Percentiles rank a stretch among this genome's conserved stretches.
Evolutionary conservation across 2,797 vertebrate species (phyloP).

Genomic region (Mionectes olivaceus): DNA sequence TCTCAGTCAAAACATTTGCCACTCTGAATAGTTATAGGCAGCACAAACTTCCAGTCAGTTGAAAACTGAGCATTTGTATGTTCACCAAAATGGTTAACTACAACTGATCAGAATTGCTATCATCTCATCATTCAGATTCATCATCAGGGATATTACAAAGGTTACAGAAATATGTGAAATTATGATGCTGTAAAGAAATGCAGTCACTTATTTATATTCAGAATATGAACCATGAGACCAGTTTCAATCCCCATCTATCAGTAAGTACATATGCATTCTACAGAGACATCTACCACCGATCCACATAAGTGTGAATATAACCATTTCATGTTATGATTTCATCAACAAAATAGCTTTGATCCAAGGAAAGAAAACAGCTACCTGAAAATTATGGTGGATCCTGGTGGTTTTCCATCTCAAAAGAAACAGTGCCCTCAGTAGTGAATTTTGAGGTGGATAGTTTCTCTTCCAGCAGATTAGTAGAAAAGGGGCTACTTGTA

Average conservation of each 20-base stretch:
- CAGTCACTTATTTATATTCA: background rate
- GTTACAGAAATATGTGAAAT: background rate
- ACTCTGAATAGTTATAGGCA: background rate
- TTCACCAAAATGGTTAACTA: background rate
- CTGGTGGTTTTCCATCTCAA: accelerated
- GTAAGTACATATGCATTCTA: background rate
- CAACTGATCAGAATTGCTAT: background rate
- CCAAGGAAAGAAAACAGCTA: background rate
- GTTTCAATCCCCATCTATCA: background rate
- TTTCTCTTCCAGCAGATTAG: background rate
- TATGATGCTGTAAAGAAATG: background rate
- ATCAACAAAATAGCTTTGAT: background rate
- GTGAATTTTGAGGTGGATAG: background rate
- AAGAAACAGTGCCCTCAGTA: background rate
- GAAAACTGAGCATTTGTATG: background rate
- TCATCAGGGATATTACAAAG: background rate
- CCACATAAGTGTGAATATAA: background rate
- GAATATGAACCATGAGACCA: background rate
- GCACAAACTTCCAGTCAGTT: background rate
- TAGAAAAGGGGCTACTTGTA: background rate
- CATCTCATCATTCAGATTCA: background rate
- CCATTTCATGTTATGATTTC: background rate
- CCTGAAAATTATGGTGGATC: background rate
- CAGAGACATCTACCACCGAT: background rate
- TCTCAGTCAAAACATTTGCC: conserved; percentile 1